Base-by-base conservation (phyloP, 2,888 invertebrate genomes). In the Nineta flava region DNA sequence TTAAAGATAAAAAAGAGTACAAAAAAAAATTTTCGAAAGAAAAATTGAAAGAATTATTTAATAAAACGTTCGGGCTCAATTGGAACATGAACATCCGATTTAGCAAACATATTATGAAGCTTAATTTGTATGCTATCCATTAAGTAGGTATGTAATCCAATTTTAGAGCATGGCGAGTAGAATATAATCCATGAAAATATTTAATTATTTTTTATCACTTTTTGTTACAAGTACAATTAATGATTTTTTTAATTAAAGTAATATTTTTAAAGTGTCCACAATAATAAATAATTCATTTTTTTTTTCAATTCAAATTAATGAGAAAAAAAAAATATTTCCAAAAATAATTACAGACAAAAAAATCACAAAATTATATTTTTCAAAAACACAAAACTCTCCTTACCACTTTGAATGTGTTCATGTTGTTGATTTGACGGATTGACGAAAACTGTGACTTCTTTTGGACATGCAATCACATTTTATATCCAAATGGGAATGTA, bases 331-430 rank as follows among this genome's bases (percentile, higher is more conserved):
- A 16, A 46, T 13, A 34, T 31, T 17, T 12, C 10, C 15, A 26
- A 46, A 46, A 26, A n/a, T 21, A 19, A 31, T n/a, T n/a, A 32
- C 15, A n/a, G n/a, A 9, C n/a, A n/a, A 26, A 31, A 46, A 46
- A 21, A 21, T 12, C n/a, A 13, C 13, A 17, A n/a, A 21, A 35
- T 46, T 16, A 15, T 26, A 9, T n/a, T n/a, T 21, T n/a, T 16
- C 43, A 21, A 42, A 13, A 21, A 19, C 17, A 21, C 17, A 43
- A n/a, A 43, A 13, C n/a, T 19, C 43, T 35, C 34, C 68, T 68
- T 67, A 68, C 68, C 68, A 68, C 66, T 64, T 65, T 64, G 60
- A 62, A 65, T 59, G 64, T 63, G 62, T 66, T 67, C 68, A 68
- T 67, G 17, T 19, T 21, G 17, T n/a, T 13, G 21, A n/a, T 21